These are phyloP conservation scores for Semnornis frantzii DNA, from an alignment of 2,113 vertebrate species.

Conservation along the genomic window DNA sequence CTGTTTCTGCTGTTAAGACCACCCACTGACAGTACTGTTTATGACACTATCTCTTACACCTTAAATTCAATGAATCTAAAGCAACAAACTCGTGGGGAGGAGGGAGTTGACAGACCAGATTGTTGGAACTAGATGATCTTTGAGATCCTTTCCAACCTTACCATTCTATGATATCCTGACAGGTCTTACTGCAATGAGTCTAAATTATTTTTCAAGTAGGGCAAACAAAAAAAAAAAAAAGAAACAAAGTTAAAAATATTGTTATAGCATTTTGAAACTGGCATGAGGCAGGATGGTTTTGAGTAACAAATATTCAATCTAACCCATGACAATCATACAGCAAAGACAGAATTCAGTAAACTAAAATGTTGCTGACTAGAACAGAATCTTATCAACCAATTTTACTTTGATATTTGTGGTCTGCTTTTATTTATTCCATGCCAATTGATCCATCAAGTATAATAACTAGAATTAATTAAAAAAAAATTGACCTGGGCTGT, in stretches of 20 bases:
- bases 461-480: fast-evolving
- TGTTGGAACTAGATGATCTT: no score
- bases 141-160: no score
- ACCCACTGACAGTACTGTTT: background rate
- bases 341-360: background rate
- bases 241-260: no score
- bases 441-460: background rate
- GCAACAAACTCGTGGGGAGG: fast-evolving
- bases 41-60: background rate
- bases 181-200: background rate
- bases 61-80: background rate
- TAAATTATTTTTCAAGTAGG: background rate
- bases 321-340: background rate
- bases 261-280: no score
- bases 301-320: no score
- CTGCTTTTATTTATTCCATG: background rate
- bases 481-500: background rate
- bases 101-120: background rate
- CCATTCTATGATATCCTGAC: background rate
- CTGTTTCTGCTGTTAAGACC: background rate
- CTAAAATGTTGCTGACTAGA: background rate
- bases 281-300: no score
- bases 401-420: background rate
- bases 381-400: background rate
- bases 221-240: background rate